phyloP scores from a whole-genome alignment of 1,140 invertebrate genomes.

The Epicauta chinensis region DNA sequence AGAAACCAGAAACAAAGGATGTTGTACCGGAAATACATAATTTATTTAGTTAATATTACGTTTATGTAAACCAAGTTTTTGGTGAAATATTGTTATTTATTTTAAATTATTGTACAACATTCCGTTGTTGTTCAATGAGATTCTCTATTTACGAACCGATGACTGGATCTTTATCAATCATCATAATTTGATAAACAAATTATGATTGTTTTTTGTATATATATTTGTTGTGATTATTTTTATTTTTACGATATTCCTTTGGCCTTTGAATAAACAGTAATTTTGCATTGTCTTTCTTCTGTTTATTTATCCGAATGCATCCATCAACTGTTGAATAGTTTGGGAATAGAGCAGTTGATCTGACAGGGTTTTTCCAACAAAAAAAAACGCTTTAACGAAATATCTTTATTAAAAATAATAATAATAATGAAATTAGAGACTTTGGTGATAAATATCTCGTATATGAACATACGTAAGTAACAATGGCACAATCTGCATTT shows the following conservation, averaged over 20 bases:
- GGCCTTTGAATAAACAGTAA: background rate
- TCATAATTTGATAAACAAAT: background rate
- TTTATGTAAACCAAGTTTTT: slow-evolving; percentile 8
- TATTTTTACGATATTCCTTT: slow-evolving; percentile 9
- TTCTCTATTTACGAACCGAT: background rate
- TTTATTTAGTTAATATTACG: slow-evolving; percentile 30
- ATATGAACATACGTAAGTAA: background rate
- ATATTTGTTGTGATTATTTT: slow-evolving; percentile 18
- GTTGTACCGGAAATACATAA: slow-evolving; percentile 32
- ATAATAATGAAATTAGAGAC: no score
- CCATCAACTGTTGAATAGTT: no score
- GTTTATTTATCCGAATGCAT: no score
- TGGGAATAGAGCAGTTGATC: no score
- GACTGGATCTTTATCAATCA: slow-evolving; percentile 8
- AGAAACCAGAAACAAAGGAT: slow-evolving; percentile 48
- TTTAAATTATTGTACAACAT: slow-evolving; percentile 30
- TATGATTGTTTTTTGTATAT: slow-evolving; percentile 18
- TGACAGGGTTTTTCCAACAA: no score
- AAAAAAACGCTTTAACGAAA: no score
- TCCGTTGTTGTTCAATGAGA: slow-evolving; percentile 27
- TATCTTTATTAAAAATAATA: no score
- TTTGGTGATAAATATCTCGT: no score
- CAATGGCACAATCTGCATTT: background rate
- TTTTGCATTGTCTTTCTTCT: background rate
- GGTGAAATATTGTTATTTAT: slow-evolving; percentile 17